These are phyloP conservation scores for Hydrochoerus hydrochaeris DNA, from an alignment of 2,113 vertebrate genomes.

Conservation along the genomic window DNA sequence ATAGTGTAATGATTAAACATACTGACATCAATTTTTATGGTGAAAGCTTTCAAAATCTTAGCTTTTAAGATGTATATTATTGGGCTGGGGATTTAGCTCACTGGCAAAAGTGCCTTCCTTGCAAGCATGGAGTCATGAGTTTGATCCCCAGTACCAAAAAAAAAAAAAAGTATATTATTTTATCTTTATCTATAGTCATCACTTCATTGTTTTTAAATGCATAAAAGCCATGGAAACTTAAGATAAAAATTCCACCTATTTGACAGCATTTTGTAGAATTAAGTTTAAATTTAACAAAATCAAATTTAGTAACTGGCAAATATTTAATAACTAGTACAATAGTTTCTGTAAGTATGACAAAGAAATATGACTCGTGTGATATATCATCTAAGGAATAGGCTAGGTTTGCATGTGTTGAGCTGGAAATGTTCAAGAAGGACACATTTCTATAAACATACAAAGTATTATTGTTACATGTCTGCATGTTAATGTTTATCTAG, in stretches of 20 bases:
- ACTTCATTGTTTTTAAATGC: background rate
- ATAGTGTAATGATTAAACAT: background rate
- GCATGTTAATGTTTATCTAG: background rate
- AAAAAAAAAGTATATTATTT: background rate
- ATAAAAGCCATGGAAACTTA: background rate
- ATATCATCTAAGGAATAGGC: background rate
- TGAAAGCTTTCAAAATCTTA: background rate
- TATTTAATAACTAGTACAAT: background rate
- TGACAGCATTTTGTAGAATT: background rate
- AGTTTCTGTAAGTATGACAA: background rate
- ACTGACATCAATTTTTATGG: background rate
- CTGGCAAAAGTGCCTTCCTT: too few relatives aligned
- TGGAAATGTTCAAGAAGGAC: constrained; percentile 2
- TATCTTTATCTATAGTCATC: background rate
- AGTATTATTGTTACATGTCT: too few relatives aligned
- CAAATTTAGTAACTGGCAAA: background rate
- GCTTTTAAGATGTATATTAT: background rate
- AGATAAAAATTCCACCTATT: background rate
- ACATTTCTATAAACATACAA: constrained; percentile 7
- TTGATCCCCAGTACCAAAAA: too few relatives aligned
- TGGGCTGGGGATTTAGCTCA: too few relatives aligned
- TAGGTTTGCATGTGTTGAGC: background rate
- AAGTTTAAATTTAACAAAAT: constrained; percentile 39
- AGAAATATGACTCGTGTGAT: background rate
- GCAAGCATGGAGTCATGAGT: too few relatives aligned